Evolutionary conservation across 2,113 vertebrate species (phyloP).

Genomic region (Ictalurus punctatus): DNA sequence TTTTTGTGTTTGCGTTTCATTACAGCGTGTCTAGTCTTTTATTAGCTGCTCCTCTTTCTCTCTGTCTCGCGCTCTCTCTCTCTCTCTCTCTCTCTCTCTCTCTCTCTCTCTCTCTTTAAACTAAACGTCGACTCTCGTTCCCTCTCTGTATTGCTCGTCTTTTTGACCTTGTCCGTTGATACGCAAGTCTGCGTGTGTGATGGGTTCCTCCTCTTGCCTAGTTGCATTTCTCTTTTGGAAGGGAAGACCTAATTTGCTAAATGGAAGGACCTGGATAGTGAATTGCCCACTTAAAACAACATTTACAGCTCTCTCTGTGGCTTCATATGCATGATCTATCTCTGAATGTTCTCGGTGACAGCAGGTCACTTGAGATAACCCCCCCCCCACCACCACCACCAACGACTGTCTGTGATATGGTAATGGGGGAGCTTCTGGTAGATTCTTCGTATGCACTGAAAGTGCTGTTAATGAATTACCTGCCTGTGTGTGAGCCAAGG

Average conservation of each 20-base stretch:
- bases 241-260: background rate
- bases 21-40: slow-evolving; percentile 15
- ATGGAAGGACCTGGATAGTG: slow-evolving; percentile 1
- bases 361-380: slow-evolving; percentile 38
- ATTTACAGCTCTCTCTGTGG: background rate
- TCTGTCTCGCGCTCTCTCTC: background rate
- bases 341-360: slow-evolving; percentile 8
- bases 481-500: slow-evolving; percentile 23
- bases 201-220: background rate
- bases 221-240: background rate
- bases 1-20: slow-evolving; percentile 65
- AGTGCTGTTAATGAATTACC: slow-evolving; percentile 50
- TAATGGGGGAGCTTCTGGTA: slow-evolving; percentile 42
- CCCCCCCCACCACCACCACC: background rate
- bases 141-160: background rate
- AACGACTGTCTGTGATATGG: slow-evolving; percentile 26
- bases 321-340: slow-evolving; percentile 5
- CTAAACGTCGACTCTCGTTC: background rate
- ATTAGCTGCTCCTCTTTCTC: background rate
- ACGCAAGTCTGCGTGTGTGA: background rate
- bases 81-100: background rate
- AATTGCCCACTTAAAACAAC: background rate
- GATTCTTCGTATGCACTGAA: slow-evolving; percentile 22
- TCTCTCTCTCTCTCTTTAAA: background rate
- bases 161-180: background rate